Evolutionary conservation across 2,113 vertebrate genomes (phyloP), one percentile per base, ranked within the genome.

Genomic region (Chionomys nivalis): DNA sequence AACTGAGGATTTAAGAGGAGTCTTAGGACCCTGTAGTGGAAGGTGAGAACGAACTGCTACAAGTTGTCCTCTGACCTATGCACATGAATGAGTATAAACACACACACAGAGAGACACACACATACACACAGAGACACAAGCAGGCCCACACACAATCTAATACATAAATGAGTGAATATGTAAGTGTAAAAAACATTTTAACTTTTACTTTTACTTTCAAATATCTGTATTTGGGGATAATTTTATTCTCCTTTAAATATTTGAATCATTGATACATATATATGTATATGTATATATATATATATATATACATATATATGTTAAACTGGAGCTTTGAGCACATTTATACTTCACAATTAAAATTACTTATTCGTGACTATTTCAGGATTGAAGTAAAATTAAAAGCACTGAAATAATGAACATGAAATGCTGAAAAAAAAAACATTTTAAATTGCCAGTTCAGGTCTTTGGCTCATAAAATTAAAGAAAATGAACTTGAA

Each of bases 401-500:
- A 83, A 81, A 83, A 3, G 24, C 24, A 63, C n/a, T 63, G n/a
- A 63, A 63, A 83, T 42, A 61, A 42, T 63, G 13, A 7, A 31
- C 24, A 10, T 28, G n/a, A 83, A 63, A 39, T 72, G 73, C 8
- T 55, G 55, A 52, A 73, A 55, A 55, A 58, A 55, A 72, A 87
- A 49, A 12, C 47, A 49, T 91, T 87, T 95, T 76, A 10, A 36
- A 24, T 88, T 77, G 5, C 23, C 66, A 86, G 23, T 39, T 94
- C 92, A 26, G 42, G 47, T 83, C n/a, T 96, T 81, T 91, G 49
- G 42, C 78, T 89, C 72, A 73, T 72, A 77, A 96, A 81, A 85
- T 79, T n/a, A 83, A 77, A 95, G 78, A 94, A 94, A 88, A 16
- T 33, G 10, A 19, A 28, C 28, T 23, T 82, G 31, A 70, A 65